Percentiles rank a stretch among this genome's conserved stretches.
phyloP scores from a whole-genome alignment of 2,113 vertebrate species.

The Nettapus auritus region DNA sequence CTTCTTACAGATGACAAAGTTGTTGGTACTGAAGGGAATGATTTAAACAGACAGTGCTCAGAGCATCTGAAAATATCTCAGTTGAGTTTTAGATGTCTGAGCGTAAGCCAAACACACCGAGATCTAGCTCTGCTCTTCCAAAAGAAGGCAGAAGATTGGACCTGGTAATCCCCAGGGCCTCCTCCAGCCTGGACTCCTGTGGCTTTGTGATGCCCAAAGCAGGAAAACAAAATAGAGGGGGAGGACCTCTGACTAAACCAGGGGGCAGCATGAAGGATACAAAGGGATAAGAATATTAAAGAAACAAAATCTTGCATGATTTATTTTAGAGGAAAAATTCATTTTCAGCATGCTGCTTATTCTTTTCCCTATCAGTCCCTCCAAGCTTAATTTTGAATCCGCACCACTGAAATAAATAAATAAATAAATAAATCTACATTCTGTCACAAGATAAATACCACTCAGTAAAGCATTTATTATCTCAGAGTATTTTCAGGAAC shows the following conservation, averaged over 20 bases:
- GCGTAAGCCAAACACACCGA: background rate
- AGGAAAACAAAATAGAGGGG: background rate
- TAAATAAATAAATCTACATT: background rate
- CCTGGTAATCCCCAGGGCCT: background rate
- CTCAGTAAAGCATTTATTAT: background rate
- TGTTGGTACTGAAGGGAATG: background rate
- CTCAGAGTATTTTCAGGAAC: background rate
- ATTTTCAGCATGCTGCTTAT: background rate
- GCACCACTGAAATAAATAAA: background rate
- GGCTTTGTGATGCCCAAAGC: background rate
- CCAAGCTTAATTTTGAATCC: background rate
- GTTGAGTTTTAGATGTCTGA: background rate
- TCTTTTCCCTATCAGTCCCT: background rate
- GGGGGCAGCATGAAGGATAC: background rate
- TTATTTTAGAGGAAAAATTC: background rate
- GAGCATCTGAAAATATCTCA: background rate
- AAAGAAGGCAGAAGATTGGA: background rate
- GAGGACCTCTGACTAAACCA: background rate
- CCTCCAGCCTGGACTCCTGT: background rate
- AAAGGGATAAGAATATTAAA: background rate
- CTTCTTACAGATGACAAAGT: background rate
- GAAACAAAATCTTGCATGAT: background rate
- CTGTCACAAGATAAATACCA: background rate
- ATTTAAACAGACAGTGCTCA: background rate
- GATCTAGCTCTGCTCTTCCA: background rate